Conservation (phyloP, 2,888 invertebrate genomes). For the Melangyna quadrimaculata region DNA sequence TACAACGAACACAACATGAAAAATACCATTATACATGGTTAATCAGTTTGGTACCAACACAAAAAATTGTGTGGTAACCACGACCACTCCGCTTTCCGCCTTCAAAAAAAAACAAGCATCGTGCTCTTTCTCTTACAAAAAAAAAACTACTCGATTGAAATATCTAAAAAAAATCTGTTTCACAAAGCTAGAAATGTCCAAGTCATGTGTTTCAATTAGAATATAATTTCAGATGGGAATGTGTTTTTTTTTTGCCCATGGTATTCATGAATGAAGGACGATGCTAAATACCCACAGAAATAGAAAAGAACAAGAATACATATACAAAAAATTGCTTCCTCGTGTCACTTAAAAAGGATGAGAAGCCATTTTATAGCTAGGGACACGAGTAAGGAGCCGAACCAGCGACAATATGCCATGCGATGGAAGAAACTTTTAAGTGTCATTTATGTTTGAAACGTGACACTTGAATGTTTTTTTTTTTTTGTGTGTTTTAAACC, state of each 20-base stretch:
- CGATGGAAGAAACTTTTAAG: conserved; percentile 41
- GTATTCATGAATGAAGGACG: conserved; percentile 32
- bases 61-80: background rate
- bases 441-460: conserved; percentile 54
- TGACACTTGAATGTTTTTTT: conserved; percentile 34
- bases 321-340: background rate
- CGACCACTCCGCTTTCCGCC: background rate
- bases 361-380: background rate
- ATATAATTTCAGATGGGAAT: conserved; percentile 28
- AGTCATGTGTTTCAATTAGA: conserved; percentile 61
- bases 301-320: background rate
- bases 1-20: too few relatives aligned
- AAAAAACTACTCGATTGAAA: background rate
- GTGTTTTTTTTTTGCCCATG: background rate
- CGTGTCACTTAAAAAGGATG: conserved; percentile 32
- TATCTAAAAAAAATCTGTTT: background rate
- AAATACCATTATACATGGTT: too few relatives aligned
- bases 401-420: background rate
- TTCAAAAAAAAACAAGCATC: background rate
- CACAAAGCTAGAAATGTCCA: conserved; percentile 29
- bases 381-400: background rate
- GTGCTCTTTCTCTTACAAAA: background rate
- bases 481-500: conserved; percentile 3
- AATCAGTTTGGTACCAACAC: background rate
- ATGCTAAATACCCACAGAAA: background rate